Conservation (phyloP, 1,140 invertebrate genomes). For the Linepithema humile region DNA sequence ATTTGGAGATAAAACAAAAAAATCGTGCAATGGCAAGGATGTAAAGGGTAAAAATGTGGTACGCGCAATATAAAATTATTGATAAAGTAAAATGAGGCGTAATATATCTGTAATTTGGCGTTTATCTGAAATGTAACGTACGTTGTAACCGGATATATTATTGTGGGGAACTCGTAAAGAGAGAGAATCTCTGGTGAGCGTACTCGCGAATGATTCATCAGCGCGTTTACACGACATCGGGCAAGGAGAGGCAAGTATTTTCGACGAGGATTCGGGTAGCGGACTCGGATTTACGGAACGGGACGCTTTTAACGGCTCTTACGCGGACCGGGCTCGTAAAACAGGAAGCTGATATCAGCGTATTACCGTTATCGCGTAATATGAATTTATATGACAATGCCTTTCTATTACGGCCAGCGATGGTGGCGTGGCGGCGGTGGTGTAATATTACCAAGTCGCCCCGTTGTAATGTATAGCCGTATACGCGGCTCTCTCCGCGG, state of each 20-base stretch:
- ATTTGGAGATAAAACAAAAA: background rate
- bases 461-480: constrained; percentile 36
- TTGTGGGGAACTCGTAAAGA: background rate
- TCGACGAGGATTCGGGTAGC: constrained; percentile 26
- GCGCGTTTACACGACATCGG: constrained; percentile 25
- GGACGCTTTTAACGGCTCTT: constrained; percentile 35
- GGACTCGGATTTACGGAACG: constrained; percentile 18
- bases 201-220: constrained; percentile 33
- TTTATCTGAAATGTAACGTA: background rate
- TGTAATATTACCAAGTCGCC: constrained; percentile 45
- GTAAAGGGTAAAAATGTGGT: background rate
- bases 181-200: background rate
- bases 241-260: constrained; percentile 27
- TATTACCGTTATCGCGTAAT: constrained; percentile 50
- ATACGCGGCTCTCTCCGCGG: constrained; percentile 10
- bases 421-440: background rate
- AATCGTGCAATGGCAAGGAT: background rate
- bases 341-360: constrained; percentile 41
- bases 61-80: no score
- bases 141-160: constrained; percentile 33
- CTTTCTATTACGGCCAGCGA: constrained; percentile 48
- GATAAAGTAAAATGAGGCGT: background rate
- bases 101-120: background rate
- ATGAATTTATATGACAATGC: constrained; percentile 52
- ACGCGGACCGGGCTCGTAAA: constrained; percentile 17